A percentile compares a stretch with the other conserved stretches of the same genome.
phyloP scores from a whole-genome alignment of 2,888 invertebrate genomes.

The Cybosia mesomella region DNA sequence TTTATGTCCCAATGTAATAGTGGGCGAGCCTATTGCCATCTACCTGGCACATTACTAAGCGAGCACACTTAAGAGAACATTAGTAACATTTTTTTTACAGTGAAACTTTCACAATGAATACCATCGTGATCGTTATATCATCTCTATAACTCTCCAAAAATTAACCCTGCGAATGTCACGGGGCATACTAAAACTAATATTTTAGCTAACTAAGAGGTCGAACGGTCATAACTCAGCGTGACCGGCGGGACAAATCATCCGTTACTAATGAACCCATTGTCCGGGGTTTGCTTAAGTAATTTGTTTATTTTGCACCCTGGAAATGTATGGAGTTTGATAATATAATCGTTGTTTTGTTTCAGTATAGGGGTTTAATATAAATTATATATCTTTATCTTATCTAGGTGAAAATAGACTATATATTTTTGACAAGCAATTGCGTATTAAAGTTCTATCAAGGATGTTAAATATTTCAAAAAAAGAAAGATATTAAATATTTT shows the following conservation, averaged over 20 bases:
- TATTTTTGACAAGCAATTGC: too few species aligned
- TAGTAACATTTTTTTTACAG: too few species aligned
- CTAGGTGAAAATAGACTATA: too few species aligned
- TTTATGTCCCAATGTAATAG: too few species aligned
- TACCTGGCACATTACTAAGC: too few species aligned
- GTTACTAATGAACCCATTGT: conserved; percentile 69
- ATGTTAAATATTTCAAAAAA: too few species aligned
- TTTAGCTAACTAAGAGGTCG: conserved; percentile 67
- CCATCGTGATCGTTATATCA: background rate
- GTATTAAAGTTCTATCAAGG: too few species aligned
- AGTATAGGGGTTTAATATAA: background rate
- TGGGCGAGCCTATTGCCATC: too few species aligned
- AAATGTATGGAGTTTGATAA: conserved; percentile 13
- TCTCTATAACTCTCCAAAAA: conserved; percentile 31
- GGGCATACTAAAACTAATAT: conserved; percentile 72
- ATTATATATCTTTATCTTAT: background rate
- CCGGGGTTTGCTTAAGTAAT: conserved; percentile 38
- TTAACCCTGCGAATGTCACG: conserved; percentile 54
- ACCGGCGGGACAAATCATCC: conserved; percentile 73
- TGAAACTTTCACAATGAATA: background rate
- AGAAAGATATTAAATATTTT: too few species aligned
- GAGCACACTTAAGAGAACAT: too few species aligned
- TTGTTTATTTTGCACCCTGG: conserved; percentile 42
- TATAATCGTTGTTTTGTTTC: conserved; percentile 5
- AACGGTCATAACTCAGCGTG: conserved; percentile 69